Conservation (phyloP, 2,113 vertebrate species). For the Hipposideros armiger region DNA sequence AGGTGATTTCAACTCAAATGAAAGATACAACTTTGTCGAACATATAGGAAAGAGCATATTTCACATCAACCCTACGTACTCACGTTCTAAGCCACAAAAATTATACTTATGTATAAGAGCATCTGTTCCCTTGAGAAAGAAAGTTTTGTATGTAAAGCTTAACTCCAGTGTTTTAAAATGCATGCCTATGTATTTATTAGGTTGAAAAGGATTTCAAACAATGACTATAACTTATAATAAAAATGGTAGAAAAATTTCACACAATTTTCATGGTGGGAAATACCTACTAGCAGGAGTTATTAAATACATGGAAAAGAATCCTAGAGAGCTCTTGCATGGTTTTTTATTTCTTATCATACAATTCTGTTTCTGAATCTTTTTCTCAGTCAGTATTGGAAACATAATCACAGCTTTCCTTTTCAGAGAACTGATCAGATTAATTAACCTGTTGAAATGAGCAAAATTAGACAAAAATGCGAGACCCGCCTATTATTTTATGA, state of each 20-base stretch:
- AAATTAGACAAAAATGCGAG: background rate
- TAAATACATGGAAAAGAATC: constrained; percentile 56
- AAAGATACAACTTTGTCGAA: background rate
- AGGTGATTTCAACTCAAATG: constrained; percentile 1
- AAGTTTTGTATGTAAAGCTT: background rate
- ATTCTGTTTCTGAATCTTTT: constrained; percentile 30
- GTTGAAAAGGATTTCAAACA: constrained; percentile 30
- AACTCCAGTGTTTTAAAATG: background rate
- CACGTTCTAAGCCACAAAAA: background rate
- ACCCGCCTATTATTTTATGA: background rate
- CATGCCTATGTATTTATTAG: background rate
- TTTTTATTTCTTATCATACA: constrained; percentile 61
- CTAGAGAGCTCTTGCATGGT: constrained; percentile 54
- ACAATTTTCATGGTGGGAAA: background rate
- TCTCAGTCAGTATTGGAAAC: background rate
- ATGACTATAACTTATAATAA: background rate
- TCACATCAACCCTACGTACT: background rate
- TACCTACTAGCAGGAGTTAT: background rate
- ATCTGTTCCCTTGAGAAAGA: background rate
- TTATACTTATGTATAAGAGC: background rate
- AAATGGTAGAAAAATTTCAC: background rate
- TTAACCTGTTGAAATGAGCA: background rate
- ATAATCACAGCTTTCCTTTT: background rate
- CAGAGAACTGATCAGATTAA: background rate
- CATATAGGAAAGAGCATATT: background rate